A percentile compares a stretch with the other conserved stretches of the same genome.
These are phyloP conservation scores for Microctonus hyperodae DNA, from an alignment of 2,888 invertebrate genomes.

Conservation along the genomic window DNA sequence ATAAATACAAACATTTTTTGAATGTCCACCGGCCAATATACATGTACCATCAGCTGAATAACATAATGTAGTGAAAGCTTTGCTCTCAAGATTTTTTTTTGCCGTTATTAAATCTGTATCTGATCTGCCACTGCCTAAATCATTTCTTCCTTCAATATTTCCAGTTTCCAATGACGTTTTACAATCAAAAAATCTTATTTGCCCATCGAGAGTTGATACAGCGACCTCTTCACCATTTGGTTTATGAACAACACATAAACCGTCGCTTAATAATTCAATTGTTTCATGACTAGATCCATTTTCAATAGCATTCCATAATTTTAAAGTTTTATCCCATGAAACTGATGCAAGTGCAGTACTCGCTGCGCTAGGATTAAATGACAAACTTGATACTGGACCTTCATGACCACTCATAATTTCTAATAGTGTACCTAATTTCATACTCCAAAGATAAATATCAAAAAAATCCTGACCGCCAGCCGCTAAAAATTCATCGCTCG, in stretches of 20 bases:
- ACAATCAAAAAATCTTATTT: slow-evolving; percentile 81
- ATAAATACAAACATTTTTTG: slow-evolving; percentile 95
- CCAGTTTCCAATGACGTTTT: slow-evolving; percentile 75
- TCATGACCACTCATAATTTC: slow-evolving; percentile 94
- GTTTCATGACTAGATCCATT: slow-evolving; percentile 82
- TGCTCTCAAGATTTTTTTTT: slow-evolving; percentile 82
- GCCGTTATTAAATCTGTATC: slow-evolving; percentile 88
- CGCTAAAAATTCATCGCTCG: slow-evolving; percentile 90
- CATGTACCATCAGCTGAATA: slow-evolving; percentile 94
- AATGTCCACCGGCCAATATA: slow-evolving; percentile 91
- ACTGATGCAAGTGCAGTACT: slow-evolving; percentile 83
- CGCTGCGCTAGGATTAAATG: slow-evolving; percentile 77
- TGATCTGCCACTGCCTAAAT: slow-evolving; percentile 84
- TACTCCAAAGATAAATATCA: slow-evolving; percentile 95
- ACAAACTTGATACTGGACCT: slow-evolving; percentile 85
- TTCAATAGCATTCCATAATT: slow-evolving; percentile 92
- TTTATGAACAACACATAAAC: slow-evolving; percentile 82
- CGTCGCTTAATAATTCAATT: slow-evolving; percentile 80
- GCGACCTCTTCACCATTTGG: slow-evolving; percentile 94
- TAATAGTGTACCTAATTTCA: slow-evolving; percentile 89
- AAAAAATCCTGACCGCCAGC: slow-evolving; percentile 96
- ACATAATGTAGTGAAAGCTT: slow-evolving; percentile 89
- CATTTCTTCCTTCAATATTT: slow-evolving; percentile 87
- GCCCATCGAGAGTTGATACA: slow-evolving; percentile 88
- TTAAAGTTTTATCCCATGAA: slow-evolving; percentile 94